A percentile compares a stretch with the other conserved stretches of the same genome.
Conservation (phyloP, 92 coral and sea anemone genomes). For the Phenganax subtilis region DNA sequence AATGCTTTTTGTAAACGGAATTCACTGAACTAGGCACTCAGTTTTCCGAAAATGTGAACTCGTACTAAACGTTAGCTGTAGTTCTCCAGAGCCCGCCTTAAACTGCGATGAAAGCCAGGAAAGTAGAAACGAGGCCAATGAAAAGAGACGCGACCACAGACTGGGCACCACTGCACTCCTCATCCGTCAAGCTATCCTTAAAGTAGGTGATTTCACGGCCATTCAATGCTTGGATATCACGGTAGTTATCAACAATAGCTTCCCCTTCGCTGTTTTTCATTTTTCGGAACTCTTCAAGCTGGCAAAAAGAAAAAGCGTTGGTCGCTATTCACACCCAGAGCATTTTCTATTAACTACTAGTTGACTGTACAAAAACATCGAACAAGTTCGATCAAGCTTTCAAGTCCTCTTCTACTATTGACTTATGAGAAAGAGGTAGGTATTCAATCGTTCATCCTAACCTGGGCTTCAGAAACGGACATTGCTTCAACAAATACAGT, state of each 20-base stretch:
- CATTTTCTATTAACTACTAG: not conserved
- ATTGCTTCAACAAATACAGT: conserved; percentile 14
- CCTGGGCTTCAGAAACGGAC: conserved; percentile 11
- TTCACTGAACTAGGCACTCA: too few species aligned
- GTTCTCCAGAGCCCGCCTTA: too few species aligned
- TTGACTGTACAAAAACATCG: too few species aligned
- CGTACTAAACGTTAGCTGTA: too few species aligned
- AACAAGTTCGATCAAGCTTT: not conserved
- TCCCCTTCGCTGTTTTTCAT: not conserved
- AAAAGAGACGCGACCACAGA: too few species aligned
- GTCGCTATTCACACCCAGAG: not conserved
- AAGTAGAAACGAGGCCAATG: too few species aligned
- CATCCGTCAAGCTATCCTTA: not conserved
- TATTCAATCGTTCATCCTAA: not conserved
- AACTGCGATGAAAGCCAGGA: too few species aligned
- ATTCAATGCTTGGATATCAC: conserved; percentile 12
- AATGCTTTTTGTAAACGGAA: too few species aligned
- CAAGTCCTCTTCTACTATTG: conserved; percentile 38
- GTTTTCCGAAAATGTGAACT: too few species aligned
- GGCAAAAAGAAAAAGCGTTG: not conserved
- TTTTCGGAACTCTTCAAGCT: conserved; percentile 3
- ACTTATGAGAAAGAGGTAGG: conserved; percentile 37
- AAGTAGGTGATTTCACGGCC: conserved; percentile 12
- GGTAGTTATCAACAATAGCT: conserved; percentile 10
- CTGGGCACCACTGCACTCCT: too few species aligned